Evolutionary conservation across 2,797 vertebrate genomes (phyloP).

Genomic region (Siniperca scherzeri): DNA sequence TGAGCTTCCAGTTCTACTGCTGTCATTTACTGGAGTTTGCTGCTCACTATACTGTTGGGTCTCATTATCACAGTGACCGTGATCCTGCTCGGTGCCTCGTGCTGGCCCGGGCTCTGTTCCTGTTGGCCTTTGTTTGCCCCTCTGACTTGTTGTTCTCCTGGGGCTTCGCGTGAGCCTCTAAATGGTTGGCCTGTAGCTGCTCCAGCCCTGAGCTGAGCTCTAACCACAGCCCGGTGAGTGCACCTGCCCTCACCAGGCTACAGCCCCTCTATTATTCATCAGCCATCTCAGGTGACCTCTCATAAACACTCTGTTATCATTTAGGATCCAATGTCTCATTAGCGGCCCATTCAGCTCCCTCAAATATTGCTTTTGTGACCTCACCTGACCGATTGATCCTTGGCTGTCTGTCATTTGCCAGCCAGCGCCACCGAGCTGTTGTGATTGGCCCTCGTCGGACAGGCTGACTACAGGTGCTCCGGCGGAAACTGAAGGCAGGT

Average conservation of each 20-base stretch:
- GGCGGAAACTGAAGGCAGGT: constrained; percentile 63
- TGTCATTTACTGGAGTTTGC: neutral
- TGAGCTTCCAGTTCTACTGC: neutral
- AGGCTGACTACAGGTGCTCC: constrained; percentile 35
- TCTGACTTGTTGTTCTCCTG: constrained; percentile 42
- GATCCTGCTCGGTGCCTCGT: constrained; percentile 19
- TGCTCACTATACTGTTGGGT: constrained; percentile 35
- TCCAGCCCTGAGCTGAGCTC: constrained; percentile 36
- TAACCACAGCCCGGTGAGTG: constrained; percentile 46
- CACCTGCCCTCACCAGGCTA: constrained; percentile 53
- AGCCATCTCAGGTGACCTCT: constrained; percentile 74
- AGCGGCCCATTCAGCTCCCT: constrained; percentile 70
- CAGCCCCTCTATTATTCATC: constrained; percentile 79
- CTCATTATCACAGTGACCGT: constrained; percentile 59
- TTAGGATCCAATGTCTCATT: constrained; percentile 85
- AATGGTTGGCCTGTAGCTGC: constrained; percentile 46
- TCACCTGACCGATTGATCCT: constrained; percentile 51
- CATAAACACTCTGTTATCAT: constrained; percentile 83
- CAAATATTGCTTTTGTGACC: constrained; percentile 70
- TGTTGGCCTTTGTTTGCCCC: constrained; percentile 65
- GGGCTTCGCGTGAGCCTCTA: constrained; percentile 23
- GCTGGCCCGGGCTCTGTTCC: constrained; percentile 40
- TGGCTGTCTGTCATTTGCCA: constrained; percentile 46
- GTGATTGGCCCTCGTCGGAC: constrained; percentile 17
- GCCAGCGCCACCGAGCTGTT: constrained; percentile 6